Conservation (phyloP, 2,113 vertebrate genomes). For the Malurus cyaneus region DNA sequence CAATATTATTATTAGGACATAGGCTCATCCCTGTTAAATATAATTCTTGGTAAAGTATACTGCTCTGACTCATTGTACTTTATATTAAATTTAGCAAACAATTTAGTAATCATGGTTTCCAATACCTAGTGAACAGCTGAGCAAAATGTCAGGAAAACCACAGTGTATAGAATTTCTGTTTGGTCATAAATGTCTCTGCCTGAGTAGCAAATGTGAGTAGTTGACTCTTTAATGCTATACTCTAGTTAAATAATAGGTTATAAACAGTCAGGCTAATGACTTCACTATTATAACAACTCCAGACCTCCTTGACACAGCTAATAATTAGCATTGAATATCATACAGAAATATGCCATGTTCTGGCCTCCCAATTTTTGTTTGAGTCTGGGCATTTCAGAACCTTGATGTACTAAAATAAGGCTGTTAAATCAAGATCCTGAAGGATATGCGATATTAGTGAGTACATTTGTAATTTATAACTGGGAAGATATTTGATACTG, state of each 20-base stretch:
- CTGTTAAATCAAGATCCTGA: conserved; percentile 47
- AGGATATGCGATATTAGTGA: not conserved
- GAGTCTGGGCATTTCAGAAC: conserved; percentile 62
- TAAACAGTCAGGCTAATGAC: conserved; percentile 59
- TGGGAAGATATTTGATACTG: not conserved
- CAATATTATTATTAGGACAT: not conserved
- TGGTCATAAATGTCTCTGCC: conserved; percentile 6
- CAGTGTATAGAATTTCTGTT: not conserved
- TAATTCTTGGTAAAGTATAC: not conserved
- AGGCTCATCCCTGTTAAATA: not conserved
- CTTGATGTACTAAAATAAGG: conserved; percentile 19
- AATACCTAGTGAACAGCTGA: not conserved
- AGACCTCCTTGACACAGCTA: conserved; percentile 41
- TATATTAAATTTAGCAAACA: conserved; percentile 46
- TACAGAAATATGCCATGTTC: conserved; percentile 56
- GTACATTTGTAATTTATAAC: conserved; percentile 17
- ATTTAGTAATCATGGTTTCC: conserved; percentile 35
- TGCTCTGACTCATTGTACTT: conserved; percentile 47
- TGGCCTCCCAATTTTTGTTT: conserved; percentile 57
- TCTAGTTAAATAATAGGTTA: conserved; percentile 60
- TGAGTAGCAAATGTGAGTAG: not conserved
- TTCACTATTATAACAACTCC: conserved; percentile 55
- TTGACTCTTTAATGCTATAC: not conserved
- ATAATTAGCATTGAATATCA: conserved; percentile 72
- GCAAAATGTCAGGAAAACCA: not conserved